A percentile compares a stretch with the other conserved stretches of the same genome.
These are phyloP conservation scores for Pholis gunnellus DNA, from an alignment of 2,113 vertebrate genomes.

Conservation along the genomic window DNA sequence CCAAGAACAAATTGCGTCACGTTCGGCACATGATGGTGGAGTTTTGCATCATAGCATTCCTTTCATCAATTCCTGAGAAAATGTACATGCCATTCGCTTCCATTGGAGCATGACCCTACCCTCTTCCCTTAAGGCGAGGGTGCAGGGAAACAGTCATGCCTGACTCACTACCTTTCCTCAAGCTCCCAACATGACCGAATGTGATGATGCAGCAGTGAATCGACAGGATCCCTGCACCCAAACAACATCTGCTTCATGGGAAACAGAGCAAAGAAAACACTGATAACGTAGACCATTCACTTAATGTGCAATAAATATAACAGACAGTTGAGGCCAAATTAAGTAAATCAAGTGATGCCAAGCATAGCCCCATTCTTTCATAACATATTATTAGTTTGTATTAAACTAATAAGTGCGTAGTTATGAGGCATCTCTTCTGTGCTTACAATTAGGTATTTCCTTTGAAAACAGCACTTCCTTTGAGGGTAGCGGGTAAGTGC, in stretches of 20 bases:
- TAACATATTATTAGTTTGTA: conserved; percentile 58
- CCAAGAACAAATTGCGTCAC: conserved; percentile 2
- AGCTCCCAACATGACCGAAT: conserved; percentile 20
- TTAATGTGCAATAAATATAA: conserved; percentile 18
- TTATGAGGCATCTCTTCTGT: conserved; percentile 46
- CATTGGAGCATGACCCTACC: conserved; percentile 25
- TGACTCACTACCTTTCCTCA: conserved; percentile 65
- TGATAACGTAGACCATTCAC: conserved; percentile 9
- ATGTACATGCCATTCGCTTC: conserved; percentile 15
- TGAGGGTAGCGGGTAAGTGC: conserved; percentile 71
- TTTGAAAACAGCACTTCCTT: conserved; percentile 68
- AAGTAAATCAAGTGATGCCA: conserved; percentile 19
- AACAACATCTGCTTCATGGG: conserved; percentile 66
- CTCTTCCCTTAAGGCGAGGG: conserved; percentile 57
- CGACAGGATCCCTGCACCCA: conserved; percentile 37
- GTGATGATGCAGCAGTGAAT: conserved; percentile 68
- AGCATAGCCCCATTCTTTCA: conserved; percentile 9
- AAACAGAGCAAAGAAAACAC: conserved; percentile 28
- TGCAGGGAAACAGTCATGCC: conserved; percentile 51
- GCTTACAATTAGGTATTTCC: conserved; percentile 67
- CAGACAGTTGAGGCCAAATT: neutral
- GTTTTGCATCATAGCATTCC: conserved; percentile 48
- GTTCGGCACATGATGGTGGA: conserved; percentile 6
- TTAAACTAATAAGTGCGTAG: conserved; percentile 54
- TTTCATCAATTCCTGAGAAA: conserved; percentile 23